Conservation (phyloP, 2,113 vertebrate species). For the Zingel zingel region DNA sequence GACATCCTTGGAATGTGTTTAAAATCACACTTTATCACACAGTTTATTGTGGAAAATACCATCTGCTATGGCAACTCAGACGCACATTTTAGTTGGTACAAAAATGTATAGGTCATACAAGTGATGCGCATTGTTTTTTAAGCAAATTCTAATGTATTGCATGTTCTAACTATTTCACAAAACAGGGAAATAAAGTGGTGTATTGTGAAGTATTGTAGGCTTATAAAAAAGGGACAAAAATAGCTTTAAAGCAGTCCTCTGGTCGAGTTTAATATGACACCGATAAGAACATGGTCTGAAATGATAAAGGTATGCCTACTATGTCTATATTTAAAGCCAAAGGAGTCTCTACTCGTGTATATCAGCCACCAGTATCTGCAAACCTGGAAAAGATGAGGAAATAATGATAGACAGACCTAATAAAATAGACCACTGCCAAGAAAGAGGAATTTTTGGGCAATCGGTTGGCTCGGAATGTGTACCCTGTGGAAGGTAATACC, state of each 20-base stretch:
- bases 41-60: neutral
- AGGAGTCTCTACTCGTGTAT: slow-evolving; percentile 63
- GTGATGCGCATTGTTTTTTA: neutral
- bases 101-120: neutral
- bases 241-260: slow-evolving; percentile 9
- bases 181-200: neutral
- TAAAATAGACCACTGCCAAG: slow-evolving; percentile 66
- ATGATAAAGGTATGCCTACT: slow-evolving; percentile 76
- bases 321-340: slow-evolving; percentile 80
- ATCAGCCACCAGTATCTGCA: slow-evolving; percentile 57
- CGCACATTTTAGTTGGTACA: neutral
- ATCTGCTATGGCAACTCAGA: neutral
- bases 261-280: slow-evolving; percentile 77
- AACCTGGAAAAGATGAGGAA: slow-evolving; percentile 67
- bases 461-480: slow-evolving; percentile 66
- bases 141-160: neutral
- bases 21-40: neutral
- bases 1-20: neutral
- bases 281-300: slow-evolving; percentile 73
- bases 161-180: neutral
- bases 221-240: slow-evolving; percentile 8
- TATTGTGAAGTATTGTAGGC: neutral
- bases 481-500: slow-evolving; percentile 64
- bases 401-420: slow-evolving; percentile 77
- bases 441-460: slow-evolving; percentile 71